Evolutionary conservation across 2,113 vertebrate species (phyloP), one percentile per base, ranked within the genome.

Genomic region (Butorides virescens): DNA sequence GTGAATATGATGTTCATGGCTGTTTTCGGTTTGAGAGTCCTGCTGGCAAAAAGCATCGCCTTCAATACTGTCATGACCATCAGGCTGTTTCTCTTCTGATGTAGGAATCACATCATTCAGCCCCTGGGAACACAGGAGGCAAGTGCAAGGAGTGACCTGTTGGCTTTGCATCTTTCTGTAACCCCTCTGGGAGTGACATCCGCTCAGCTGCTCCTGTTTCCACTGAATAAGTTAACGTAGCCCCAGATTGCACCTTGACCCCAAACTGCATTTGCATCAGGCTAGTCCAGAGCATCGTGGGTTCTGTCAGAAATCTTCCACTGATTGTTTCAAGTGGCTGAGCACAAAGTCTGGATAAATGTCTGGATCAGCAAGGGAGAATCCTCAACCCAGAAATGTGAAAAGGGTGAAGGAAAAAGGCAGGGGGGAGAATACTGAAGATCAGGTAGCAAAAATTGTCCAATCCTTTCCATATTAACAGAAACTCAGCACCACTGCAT

Each of bases 21-120:
- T 5, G 81, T 99, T 55, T 90, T 98, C 50, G 97, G 97, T 12
- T 97, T 99, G 52, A 97, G 99, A 34, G 37, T 99, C 32, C 88
- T 99, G 83, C 97, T 99, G 79, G 32, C 97, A 50, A 99, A 99
- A 94, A 98, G 97, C 44, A 42, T 99, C 4, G 93, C 96, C 58
- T 96, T 99, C 90, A 99, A 98, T 52, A 73, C 98, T 17, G 93
- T 99, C 93, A 94, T 99, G 93, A 99, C 85, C 34, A 87, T 89
- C 81, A 95, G 92, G 89, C 81, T 97, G 52, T 58, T 97, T 74
- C 81, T 97, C 36, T 82, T 92, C 58, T 97, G 93, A 98, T 96
- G 97, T 97, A 95, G 91, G 82, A 76, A 65, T 66, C 13, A 26
- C 32, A 27, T 18, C 4, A 21, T 36, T 53, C 52, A 34, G 30